Conservation (phyloP, 2,113 vertebrate species). For the Tachycineta bicolor region DNA sequence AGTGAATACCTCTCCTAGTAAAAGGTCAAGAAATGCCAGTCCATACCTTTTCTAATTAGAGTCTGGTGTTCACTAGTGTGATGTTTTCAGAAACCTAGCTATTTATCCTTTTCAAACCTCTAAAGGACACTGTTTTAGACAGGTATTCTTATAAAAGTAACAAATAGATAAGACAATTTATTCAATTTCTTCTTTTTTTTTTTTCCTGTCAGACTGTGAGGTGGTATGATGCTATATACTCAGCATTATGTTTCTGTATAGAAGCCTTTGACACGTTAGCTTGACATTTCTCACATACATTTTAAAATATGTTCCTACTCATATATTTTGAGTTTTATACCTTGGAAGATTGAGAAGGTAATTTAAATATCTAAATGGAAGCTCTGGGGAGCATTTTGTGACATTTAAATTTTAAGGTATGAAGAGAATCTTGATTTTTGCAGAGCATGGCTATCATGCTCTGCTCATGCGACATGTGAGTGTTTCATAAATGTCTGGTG, state of each 20-base stretch:
- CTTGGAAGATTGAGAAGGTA: background rate
- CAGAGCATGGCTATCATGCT: background rate
- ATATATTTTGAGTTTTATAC: background rate
- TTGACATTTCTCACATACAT: background rate
- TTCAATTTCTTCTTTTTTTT: background rate
- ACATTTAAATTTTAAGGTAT: background rate
- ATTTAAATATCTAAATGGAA: background rate
- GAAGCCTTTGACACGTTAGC: background rate
- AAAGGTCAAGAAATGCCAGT: background rate
- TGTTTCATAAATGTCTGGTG: background rate
- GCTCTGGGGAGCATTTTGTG: background rate
- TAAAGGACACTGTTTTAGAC: background rate
- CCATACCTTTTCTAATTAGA: background rate
- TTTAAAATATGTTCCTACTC: background rate
- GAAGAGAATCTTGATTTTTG: background rate
- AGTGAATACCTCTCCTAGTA: background rate
- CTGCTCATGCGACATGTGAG: background rate
- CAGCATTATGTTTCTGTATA: background rate
- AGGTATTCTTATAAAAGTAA: background rate
- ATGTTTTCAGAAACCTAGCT: background rate
- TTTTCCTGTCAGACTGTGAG: background rate
- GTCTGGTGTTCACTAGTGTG: background rate
- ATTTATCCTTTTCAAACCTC: background rate
- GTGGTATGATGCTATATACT: background rate
- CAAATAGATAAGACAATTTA: background rate